Evolutionary conservation across 2,113 vertebrate genomes (phyloP), one percentile per base, ranked within the genome.

Genomic region (Oophaga pumilio): DNA sequence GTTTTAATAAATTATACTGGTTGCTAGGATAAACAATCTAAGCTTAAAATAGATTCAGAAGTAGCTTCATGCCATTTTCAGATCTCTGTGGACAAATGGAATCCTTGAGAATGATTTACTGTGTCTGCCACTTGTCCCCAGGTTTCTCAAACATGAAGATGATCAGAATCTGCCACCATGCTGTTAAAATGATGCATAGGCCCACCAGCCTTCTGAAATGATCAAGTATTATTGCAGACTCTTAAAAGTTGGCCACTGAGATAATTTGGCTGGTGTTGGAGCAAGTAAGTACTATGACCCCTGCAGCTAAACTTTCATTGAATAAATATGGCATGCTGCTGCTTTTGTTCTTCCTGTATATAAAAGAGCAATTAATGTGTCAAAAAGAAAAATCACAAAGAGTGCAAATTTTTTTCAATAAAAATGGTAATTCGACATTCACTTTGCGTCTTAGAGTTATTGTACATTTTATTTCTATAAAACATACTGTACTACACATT

Each of bases 131-230:
- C 93, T 94, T 93, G 92, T 94, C 94, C 94, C 92, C 90, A 91
- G 93, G 91, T 94, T 94, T 93, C 93, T 93, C 5, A 93, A 95
- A 92, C 91, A 92, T 91, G 93, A 93, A 94, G 94, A 94, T 94
- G 93, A 95, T 94, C 94, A 91, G 92, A 94, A 93, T 96, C 94
- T 94, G 94, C 94, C 93, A 92, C 90, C 95, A 91, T 80, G 93
- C 95, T 95, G 94, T 94, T 96, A 94, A 95, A 95, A 94, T 95
- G 94, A 95, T 94, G 93, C 93, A 95, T 93, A 92, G 91, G 88
- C 91, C 92, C 88, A 92, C 92, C 92, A 90, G 92, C 90, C 82
- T 93, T 94, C 93, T 91, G 92, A 93, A 94, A 94, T 95, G 94
- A 95, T 95, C 90, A 92, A 94, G 93, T 92, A 93, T 94, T 95